Percentiles rank a stretch among this genome's conserved stretches.
Evolutionary conservation across 2,888 invertebrate species (phyloP).

Genomic region (Rhamphomyia laevipes): DNA sequence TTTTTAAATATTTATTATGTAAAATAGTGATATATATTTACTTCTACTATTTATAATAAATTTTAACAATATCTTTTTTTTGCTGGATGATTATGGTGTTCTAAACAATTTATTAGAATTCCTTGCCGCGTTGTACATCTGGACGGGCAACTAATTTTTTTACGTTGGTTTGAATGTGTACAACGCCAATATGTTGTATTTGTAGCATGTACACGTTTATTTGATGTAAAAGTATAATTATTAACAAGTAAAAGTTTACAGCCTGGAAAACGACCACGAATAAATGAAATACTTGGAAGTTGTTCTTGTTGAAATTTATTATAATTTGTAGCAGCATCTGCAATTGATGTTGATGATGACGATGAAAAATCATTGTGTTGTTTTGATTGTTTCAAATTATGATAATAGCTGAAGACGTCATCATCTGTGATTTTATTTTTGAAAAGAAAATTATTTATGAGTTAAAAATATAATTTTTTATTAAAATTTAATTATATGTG

Average conservation of each 20-base stretch:
- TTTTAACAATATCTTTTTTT: slow-evolving; percentile 10
- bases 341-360: no score
- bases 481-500: no score
- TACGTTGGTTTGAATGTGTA: slow-evolving; percentile 16
- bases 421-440: neutral
- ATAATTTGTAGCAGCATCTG: no score
- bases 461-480: neutral
- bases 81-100: slow-evolving; percentile 19
- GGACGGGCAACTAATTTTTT: slow-evolving; percentile 16
- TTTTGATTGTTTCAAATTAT: neutral
- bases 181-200: slow-evolving; percentile 22
- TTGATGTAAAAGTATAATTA: slow-evolving; percentile 18
- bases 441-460: neutral
- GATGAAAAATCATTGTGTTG: neutral
- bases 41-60: no score
- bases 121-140: slow-evolving; percentile 19
- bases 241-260: slow-evolving; percentile 18
- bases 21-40: no score
- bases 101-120: slow-evolving; percentile 17
- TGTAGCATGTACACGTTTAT: slow-evolving; percentile 18
- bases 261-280: slow-evolving; percentile 20
- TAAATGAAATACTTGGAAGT: slow-evolving; percentile 12
- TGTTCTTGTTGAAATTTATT: no score
- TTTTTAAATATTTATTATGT: no score
- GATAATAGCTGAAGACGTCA: neutral